Conservation (phyloP, 2,797 vertebrate genomes). For the Oceanodroma leucorhoa region DNA sequence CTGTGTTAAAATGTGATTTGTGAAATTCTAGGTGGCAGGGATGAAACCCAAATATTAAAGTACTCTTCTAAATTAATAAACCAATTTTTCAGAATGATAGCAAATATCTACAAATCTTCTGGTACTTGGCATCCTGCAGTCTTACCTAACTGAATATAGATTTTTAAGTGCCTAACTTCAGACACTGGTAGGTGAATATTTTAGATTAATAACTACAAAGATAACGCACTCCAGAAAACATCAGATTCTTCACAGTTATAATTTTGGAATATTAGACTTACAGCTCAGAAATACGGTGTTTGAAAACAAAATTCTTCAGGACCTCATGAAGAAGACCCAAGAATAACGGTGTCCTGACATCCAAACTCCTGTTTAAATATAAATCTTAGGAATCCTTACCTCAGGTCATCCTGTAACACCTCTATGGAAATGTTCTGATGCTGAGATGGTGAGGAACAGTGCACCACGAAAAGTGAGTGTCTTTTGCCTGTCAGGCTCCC, state of each 20-base stretch:
- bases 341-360: background rate
- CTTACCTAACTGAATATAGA: background rate
- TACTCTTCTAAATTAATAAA: background rate
- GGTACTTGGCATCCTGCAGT: background rate
- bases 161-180: background rate
- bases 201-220: background rate
- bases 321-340: background rate
- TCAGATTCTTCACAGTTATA: background rate
- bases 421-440: background rate
- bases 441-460: background rate
- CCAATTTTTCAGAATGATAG: background rate
- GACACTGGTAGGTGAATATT: background rate
- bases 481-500: background rate
- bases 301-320: background rate
- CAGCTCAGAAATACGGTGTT: background rate
- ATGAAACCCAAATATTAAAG: background rate
- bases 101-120: background rate
- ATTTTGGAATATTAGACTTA: background rate
- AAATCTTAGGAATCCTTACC: background rate
- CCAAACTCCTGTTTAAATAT: background rate
- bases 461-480: background rate
- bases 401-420: background rate
- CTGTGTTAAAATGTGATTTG: background rate
- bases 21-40: background rate
- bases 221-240: background rate